phyloP scores from a whole-genome alignment of 1,140 invertebrate genomes.

The Battus philenor region DNA sequence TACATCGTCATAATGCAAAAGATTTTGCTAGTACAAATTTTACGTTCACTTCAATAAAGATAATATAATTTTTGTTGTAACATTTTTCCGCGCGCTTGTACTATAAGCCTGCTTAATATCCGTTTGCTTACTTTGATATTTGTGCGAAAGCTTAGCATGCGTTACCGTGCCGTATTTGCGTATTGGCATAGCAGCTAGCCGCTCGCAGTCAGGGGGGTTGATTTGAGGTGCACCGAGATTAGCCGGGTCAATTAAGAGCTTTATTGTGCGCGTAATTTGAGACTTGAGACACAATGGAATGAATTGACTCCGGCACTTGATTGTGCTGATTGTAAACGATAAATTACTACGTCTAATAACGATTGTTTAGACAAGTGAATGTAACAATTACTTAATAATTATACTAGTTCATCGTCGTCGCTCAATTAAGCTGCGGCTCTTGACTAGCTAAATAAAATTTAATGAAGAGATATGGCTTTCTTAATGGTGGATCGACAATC shows the following conservation, averaged over 20 bases:
- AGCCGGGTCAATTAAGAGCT: slow-evolving; percentile 22
- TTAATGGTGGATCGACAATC: too few relatives aligned
- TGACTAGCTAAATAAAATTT: too few relatives aligned
- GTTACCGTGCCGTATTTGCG: slow-evolving; percentile 36
- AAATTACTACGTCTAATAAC: too few relatives aligned
- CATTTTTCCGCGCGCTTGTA: slow-evolving; percentile 25
- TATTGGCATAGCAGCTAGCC: slow-evolving; percentile 35
- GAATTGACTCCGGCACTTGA: slow-evolving; percentile 11
- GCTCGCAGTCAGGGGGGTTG: slow-evolving; percentile 43
- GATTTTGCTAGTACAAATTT: too few relatives aligned
- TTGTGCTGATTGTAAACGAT: slow-evolving; percentile 4
- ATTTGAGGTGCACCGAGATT: slow-evolving; percentile 30
- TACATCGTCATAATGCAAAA: too few relatives aligned
- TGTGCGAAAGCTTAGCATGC: slow-evolving; percentile 49
- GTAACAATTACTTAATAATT: too few relatives aligned
- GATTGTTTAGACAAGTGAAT: too few relatives aligned
- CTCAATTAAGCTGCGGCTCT: too few relatives aligned
- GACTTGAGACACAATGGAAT: slow-evolving; percentile 12
- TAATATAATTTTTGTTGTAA: too few relatives aligned
- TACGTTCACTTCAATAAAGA: too few relatives aligned
- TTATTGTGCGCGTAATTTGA: slow-evolving; percentile 15
- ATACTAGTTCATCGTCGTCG: too few relatives aligned
- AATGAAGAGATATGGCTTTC: too few relatives aligned
- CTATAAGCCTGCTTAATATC: slow-evolving; percentile 55
- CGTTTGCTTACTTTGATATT: slow-evolving; percentile 65